Conservation (phyloP, 1,140 invertebrate species). For the Campoletis sonorensis region DNA sequence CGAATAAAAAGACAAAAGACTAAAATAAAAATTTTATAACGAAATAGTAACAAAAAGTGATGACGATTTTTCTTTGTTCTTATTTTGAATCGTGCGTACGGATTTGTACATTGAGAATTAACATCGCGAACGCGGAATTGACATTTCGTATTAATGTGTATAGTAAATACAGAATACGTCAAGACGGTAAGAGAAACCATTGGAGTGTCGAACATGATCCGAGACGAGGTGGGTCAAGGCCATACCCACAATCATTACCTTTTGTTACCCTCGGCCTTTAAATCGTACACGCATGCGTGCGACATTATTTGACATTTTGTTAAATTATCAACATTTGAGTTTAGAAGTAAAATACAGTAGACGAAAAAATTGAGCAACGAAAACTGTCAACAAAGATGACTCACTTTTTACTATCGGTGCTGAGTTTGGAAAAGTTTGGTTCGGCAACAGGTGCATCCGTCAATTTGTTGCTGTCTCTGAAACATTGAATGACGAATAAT, state of each 20-base stretch:
- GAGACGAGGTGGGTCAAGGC: constrained; percentile 71
- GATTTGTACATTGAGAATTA: constrained; percentile 18
- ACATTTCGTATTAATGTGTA: no score
- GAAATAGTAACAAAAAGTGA: no score
- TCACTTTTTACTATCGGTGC: constrained; percentile 84
- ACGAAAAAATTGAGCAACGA: neutral
- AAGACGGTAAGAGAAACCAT: constrained; percentile 66
- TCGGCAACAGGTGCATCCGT: constrained; percentile 80
- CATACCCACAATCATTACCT: constrained; percentile 38
- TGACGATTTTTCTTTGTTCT: no score
- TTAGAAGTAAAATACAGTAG: neutral
- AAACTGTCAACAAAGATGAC: constrained; percentile 57
- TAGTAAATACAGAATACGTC: neutral
- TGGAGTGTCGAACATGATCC: constrained; percentile 41
- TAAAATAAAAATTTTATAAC: no score
- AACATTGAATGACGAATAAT: constrained; percentile 61
- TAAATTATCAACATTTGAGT: constrained; percentile 13
- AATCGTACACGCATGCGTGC: constrained; percentile 49
- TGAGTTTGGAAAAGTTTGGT: constrained; percentile 79
- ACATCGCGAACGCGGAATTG: neutral
- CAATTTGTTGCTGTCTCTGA: constrained; percentile 78
- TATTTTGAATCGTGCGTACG: no score
- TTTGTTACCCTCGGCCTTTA: constrained; percentile 60
- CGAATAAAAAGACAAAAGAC: no score
- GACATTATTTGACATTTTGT: constrained; percentile 39